These are phyloP conservation scores for Hozukius guyotensis DNA, from an alignment of 2,797 vertebrate species.

Conservation along the genomic window DNA sequence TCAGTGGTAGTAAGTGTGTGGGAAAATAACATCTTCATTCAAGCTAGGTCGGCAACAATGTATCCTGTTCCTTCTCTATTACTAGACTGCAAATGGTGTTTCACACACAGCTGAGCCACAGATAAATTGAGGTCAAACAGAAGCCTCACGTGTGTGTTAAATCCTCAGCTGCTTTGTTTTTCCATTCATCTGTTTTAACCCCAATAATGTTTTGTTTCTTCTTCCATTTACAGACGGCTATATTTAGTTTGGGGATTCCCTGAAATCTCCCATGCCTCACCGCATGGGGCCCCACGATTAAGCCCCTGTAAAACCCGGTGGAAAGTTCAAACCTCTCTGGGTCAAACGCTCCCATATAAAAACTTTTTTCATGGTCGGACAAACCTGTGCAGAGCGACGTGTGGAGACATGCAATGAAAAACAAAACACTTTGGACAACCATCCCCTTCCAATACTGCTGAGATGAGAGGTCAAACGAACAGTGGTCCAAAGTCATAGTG, in stretches of 20 bases:
- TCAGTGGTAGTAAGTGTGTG: neutral
- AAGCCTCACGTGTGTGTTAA: slow-evolving; percentile 45
- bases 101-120: slow-evolving; percentile 45
- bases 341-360: slow-evolving; percentile 24
- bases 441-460: slow-evolving; percentile 6
- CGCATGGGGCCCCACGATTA: slow-evolving; percentile 29
- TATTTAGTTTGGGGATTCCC: slow-evolving; percentile 70
- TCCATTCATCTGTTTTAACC: slow-evolving; percentile 59
- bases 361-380: slow-evolving; percentile 3
- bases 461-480: slow-evolving; percentile 25
- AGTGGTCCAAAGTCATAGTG: slow-evolving; percentile 13
- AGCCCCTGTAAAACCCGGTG: slow-evolving; percentile 26
- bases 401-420: slow-evolving; percentile 25
- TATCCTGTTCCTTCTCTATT: neutral
- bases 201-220: slow-evolving; percentile 57
- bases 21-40: slow-evolving; percentile 8
- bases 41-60: slow-evolving; percentile 4
- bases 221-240: slow-evolving; percentile 57
- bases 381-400: slow-evolving; percentile 19
- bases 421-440: slow-evolving; percentile 25
- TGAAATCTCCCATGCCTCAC: slow-evolving; percentile 51
- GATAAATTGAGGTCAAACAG: slow-evolving; percentile 52
- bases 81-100: slow-evolving; percentile 39
- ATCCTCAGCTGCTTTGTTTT: slow-evolving; percentile 58
- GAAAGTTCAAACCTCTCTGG: slow-evolving; percentile 49